phyloP scores from a whole-genome alignment of 2,888 invertebrate genomes.

The Ypsolopha scabrella region DNA sequence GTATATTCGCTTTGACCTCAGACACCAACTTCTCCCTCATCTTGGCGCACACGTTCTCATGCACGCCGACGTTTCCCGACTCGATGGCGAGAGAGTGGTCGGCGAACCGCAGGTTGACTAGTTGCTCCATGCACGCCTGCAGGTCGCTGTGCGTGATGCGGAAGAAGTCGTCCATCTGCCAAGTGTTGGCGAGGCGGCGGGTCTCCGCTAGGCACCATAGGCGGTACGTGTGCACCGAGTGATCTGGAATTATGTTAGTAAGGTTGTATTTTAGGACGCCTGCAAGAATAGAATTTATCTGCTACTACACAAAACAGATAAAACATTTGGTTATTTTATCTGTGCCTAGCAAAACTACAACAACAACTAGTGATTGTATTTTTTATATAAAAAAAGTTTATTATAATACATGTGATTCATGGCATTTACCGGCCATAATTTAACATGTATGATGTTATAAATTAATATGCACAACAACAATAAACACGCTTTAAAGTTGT shows the following conservation, averaged over 20 bases:
- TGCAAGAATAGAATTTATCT: too few relatives aligned
- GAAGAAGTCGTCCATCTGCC: conserved; percentile 83
- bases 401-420: too few relatives aligned
- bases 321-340: too few relatives aligned
- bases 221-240: conserved; percentile 82
- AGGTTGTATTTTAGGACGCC: background rate
- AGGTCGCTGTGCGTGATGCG: conserved; percentile 75
- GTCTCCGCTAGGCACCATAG: conserved; percentile 83
- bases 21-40: conserved; percentile 85
- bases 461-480: too few relatives aligned
- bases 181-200: conserved; percentile 77
- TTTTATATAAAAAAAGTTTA: too few relatives aligned
- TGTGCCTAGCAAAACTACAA: too few relatives aligned
- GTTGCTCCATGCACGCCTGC: conserved; percentile 70
- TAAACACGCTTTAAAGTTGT: too few relatives aligned
- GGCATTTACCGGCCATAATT: too few relatives aligned
- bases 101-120: conserved; percentile 68
- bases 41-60: conserved; percentile 83
- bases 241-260: conserved; percentile 61
- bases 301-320: too few relatives aligned
- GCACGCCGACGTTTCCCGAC: conserved; percentile 74
- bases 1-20: conserved; percentile 81
- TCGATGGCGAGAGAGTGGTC: conserved; percentile 72
- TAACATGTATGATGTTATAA: too few relatives aligned
- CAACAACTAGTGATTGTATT: too few relatives aligned